phyloP scores from a whole-genome alignment of 1,140 invertebrate species.

The Aricia agestis region DNA sequence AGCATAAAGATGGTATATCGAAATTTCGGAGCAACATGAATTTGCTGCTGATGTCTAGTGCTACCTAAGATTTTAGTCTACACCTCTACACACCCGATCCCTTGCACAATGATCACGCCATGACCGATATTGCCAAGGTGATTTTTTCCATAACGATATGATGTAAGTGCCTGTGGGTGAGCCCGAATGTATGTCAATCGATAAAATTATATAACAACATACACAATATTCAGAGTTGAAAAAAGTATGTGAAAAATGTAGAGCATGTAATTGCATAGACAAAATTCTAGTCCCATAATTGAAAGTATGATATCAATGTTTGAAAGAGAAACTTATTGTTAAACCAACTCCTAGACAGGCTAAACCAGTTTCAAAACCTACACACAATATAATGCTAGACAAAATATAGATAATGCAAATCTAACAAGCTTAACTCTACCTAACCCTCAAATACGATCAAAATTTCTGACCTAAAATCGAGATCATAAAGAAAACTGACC shows the following conservation, averaged over 20 bases:
- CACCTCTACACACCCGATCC: not conserved
- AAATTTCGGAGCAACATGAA: too few species aligned
- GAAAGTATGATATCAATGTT: too few species aligned
- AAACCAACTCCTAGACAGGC: too few species aligned
- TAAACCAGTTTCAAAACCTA: too few species aligned
- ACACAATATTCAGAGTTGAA: not conserved
- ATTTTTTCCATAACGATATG: constrained; percentile 11
- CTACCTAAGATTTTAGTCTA: not conserved
- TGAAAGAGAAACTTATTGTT: too few species aligned
- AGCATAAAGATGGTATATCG: too few species aligned
- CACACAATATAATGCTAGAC: too few species aligned
- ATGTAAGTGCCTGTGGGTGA: constrained; percentile 2
- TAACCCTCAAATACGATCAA: not conserved
- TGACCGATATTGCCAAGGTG: constrained; percentile 1
- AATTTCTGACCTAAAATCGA: constrained; percentile 8
- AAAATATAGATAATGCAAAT: too few species aligned
- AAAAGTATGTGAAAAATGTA: not conserved
- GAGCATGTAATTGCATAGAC: too few species aligned
- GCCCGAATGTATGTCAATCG: not conserved
- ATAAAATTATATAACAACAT: not conserved
- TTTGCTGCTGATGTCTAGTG: too few species aligned
- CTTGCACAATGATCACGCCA: constrained; percentile 6
- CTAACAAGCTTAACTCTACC: too few species aligned
- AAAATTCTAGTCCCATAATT: too few species aligned
- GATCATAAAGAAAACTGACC: constrained; percentile 41